Conservation (phyloP, 2,797 vertebrate species). For the Rhyacichthys aspro region DNA sequence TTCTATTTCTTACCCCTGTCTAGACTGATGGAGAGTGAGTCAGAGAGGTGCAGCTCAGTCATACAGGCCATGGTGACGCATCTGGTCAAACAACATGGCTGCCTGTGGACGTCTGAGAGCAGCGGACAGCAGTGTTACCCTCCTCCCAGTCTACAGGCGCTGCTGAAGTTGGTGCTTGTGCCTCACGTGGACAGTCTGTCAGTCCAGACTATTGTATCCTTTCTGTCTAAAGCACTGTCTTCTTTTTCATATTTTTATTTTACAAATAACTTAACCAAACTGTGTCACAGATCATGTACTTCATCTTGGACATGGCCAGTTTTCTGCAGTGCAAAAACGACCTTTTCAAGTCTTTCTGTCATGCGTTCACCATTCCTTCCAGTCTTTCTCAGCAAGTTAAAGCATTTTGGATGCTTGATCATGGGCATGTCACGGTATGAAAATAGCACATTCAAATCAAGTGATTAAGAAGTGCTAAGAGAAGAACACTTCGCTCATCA, state of each 20-base stretch:
- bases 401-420: constrained; percentile 74
- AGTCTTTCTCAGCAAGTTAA: constrained; percentile 62
- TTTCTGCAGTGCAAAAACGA: constrained; percentile 67
- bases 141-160: constrained; percentile 66
- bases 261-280: constrained; percentile 42
- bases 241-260: no score
- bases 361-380: constrained; percentile 60
- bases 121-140: constrained; percentile 54
- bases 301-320: constrained; percentile 68
- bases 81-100: constrained; percentile 49
- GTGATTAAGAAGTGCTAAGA: no score
- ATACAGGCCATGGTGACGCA: constrained; percentile 64
- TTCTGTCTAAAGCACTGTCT: not conserved
- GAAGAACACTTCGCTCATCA: constrained; percentile 16
- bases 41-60: constrained; percentile 45
- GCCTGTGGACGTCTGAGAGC: constrained; percentile 62
- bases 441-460: not conserved
- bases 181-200: constrained; percentile 52
- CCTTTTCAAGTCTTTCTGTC: constrained; percentile 68
- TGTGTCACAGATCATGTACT: constrained; percentile 70
- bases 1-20: constrained; percentile 5
- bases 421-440: constrained; percentile 57
- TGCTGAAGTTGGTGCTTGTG: constrained; percentile 66
- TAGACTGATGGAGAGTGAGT: constrained; percentile 35
- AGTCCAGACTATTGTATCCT: constrained; percentile 67